These are phyloP conservation scores for Microctonus hyperodae DNA, from an alignment of 2,888 invertebrate species.

Conservation along the genomic window DNA sequence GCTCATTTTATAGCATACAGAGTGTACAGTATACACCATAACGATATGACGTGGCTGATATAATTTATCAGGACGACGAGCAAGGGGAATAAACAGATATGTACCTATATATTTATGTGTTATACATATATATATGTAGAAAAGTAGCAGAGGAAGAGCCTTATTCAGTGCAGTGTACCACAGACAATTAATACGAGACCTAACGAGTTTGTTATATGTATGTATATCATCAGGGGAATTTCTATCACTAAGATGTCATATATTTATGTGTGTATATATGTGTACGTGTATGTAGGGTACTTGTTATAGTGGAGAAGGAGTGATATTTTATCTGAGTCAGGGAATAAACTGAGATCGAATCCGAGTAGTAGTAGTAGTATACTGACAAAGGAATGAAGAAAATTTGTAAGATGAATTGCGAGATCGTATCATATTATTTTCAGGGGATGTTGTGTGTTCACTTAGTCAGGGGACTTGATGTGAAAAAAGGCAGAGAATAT, in stretches of 20 bases:
- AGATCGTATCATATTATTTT: constrained; percentile 2
- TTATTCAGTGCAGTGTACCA: neutral
- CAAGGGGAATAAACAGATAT: neutral
- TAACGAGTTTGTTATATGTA: constrained; percentile 20
- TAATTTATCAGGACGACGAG: constrained; percentile 27
- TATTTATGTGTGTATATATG: neutral
- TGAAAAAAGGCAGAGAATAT: neutral
- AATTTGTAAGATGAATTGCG: constrained; percentile 21
- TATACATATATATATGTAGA: neutral
- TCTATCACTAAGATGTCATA: neutral
- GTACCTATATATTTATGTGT: no score
- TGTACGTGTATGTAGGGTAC: no score
- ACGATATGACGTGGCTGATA: constrained; percentile 28
- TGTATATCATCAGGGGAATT: neutral
- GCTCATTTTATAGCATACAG: constrained; percentile 23
- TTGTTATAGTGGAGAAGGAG: neutral
- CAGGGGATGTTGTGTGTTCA: neutral
- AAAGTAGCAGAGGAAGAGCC: neutral
- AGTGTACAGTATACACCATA: constrained; percentile 3
- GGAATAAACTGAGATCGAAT: neutral
- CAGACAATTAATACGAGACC: constrained; percentile 25
- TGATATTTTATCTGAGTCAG: constrained; percentile 27
- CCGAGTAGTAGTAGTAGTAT: no score
- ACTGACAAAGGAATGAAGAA: constrained; percentile 14
- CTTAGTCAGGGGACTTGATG: neutral